Base-by-base conservation (phyloP, 2,797 vertebrate genomes). In the Neomorphus geoffroyi region DNA sequence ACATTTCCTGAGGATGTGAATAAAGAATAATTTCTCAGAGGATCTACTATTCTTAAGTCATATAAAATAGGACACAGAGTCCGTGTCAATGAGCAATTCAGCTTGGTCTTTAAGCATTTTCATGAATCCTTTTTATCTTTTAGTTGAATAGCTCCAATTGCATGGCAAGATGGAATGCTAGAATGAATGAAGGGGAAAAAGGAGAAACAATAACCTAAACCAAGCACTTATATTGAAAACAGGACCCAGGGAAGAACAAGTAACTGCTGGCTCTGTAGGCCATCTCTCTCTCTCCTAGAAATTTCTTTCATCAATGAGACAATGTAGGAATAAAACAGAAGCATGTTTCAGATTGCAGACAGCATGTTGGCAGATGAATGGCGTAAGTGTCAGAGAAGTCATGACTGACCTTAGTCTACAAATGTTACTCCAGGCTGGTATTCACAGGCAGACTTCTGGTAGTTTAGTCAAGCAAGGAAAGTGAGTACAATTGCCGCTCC, bases 141-240 rank as follows among this genome's bases (percentile, higher is more conserved):
- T 71, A 94, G 83, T 77, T 90, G 53, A 96, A 96, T 94, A 92
- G 65, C 86, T 94, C 43, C 72, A 82, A 61, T 85, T 92, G 71
- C 95, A 87, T 94, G 81, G 93, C 69, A 94, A 78, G 83, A 97
- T 69, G 53, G 95, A 97, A 96, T 96, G 92, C 46, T 84, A 77
- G 78, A 96, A 96, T 96, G 91, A 94, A 96, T 95, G 83, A 95
- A 71, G 88, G 81, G 24, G 71, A 56, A 87, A 79, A 90, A 92
- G 60, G 57, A 94, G 86, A 72, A 96, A 96, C 93, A 94, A 96
- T 96, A 90, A 96, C 93, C 71, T 94, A 94, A 95, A 95, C 94
- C 94, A 78, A 96, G n/a, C 18, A 21, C 60, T 92, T 86, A 90
- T 93, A 96, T 93, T 97, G 86, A 77, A 95, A 96, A 94, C 95